phyloP scores from a whole-genome alignment of 2,797 vertebrate species.

The Halcyon chelicuti region DNA sequence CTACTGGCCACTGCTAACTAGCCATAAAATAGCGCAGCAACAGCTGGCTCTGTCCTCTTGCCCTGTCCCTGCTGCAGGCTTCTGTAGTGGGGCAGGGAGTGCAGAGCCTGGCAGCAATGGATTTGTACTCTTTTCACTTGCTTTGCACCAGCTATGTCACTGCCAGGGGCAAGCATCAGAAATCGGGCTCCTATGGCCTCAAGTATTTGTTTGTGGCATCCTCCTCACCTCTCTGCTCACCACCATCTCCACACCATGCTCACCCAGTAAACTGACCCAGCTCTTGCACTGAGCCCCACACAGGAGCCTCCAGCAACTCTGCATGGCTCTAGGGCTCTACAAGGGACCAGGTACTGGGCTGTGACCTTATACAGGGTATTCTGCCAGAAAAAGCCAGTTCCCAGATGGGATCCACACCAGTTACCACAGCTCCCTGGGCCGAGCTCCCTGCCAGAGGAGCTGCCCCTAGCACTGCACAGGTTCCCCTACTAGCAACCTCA shows the following conservation, averaged over 20 bases:
- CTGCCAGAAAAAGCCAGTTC: not conserved
- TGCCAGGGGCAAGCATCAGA: not conserved
- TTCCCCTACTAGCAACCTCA: not conserved
- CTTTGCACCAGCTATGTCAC: not conserved
- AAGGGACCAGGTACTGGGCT: not conserved
- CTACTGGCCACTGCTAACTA: slow-evolving; percentile 31
- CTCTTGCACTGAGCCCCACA: not conserved
- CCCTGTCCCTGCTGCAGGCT: not conserved
- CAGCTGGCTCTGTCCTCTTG: not conserved
- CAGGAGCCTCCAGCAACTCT: not conserved
- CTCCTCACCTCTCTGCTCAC: not conserved
- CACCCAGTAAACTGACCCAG: accelerated
- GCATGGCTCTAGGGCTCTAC: not conserved
- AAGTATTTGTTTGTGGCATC: not conserved
- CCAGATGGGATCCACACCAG: not conserved
- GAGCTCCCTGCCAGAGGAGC: not conserved
- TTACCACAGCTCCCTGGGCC: not conserved
- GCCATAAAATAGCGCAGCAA: not conserved
- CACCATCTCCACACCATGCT: accelerated
- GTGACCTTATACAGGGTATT: not conserved
- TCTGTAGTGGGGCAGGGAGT: accelerated
- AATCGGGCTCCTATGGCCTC: not conserved
- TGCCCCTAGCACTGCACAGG: not conserved
- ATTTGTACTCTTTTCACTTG: not conserved
- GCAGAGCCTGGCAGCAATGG: not conserved